Evolutionary conservation across 2,797 vertebrate species (phyloP), one percentile per base, ranked within the genome.

Genomic region (Sylvia borin): DNA sequence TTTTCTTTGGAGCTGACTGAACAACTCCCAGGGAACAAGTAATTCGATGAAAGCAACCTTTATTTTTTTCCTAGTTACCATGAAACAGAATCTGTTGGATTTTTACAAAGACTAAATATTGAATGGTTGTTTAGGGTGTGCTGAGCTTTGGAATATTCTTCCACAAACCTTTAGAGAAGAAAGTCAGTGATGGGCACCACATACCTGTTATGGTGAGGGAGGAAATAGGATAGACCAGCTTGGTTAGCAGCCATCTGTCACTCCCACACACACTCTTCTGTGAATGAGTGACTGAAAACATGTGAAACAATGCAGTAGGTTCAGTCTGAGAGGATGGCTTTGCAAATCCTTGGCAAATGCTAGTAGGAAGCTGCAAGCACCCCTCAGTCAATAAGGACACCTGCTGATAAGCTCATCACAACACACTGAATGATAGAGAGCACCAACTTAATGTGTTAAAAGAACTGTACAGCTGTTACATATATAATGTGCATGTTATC

Each of bases 161-260:
- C 66, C 8, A 45, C 27, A 76, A 92, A 48, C 21, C 36, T 62
- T 88, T 66, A 53, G n/a, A 68, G 85, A 67, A 87, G 68, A 43
- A 74, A 60, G 24, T 13, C 60, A 83, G 47, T 27, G 55, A 32
- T 1, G 11, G 78, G 25, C 32, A 64, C 36, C 20, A 36, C 13
- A 1, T 67, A 77, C 29, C 58, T 85, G 68, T 31, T 34, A 24
- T 26, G 40, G 26, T 16, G 36, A 91, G 45, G 70, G 58, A 91
- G 74, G 67, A 93, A 92, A 79, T 20, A 61, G 76, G 71, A 42
- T 75, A 91, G 91, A 93, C 36, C 51, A 48, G 7, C 43, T 80
- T 82, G 78, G 62, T 55, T 75, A 76, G 43, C 78, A 75, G 58
- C 82, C 95, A 92, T 94, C 93, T 95, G 91, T 87, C 65, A 66